A percentile compares a stretch with the other conserved stretches of the same genome.
Evolutionary conservation across 2,113 vertebrate species (phyloP).

Genomic region (Laterallus jamaicensis): DNA sequence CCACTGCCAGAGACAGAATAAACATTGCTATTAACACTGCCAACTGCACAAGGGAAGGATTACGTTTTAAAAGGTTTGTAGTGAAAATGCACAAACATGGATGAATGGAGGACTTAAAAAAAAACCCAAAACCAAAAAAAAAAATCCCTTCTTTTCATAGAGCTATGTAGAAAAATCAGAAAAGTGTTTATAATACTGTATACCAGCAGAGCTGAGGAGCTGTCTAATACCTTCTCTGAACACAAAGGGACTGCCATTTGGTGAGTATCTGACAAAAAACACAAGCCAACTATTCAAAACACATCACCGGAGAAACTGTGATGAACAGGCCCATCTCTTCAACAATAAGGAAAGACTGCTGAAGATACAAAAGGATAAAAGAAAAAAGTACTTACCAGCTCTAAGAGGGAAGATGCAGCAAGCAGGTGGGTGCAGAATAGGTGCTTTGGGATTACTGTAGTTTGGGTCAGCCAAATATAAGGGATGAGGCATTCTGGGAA

Average conservation of each 20-base stretch:
- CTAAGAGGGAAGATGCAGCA: conserved; percentile 6
- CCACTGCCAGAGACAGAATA: background rate
- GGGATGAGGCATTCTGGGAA: background rate
- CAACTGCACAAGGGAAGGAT: conserved; percentile 1
- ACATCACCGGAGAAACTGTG: background rate
- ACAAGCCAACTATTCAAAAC: background rate
- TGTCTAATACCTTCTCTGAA: conserved; percentile 39
- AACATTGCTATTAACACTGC: conserved; percentile 9
- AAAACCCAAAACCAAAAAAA: background rate
- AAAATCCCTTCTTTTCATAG: background rate
- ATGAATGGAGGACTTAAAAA: background rate
- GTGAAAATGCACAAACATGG: background rate
- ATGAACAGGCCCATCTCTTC: background rate
- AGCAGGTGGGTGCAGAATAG: conserved; percentile 7
- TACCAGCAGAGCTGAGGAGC: background rate
- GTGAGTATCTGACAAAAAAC: background rate
- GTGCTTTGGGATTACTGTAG: background rate
- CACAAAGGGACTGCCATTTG: background rate
- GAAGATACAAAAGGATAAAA: background rate
- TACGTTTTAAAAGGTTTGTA: background rate
- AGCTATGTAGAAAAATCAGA: background rate
- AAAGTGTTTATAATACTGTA: conserved; percentile 52
- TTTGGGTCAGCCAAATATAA: background rate
- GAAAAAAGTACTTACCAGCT: conserved; percentile 31
- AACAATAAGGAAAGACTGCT: background rate